Base-by-base conservation (phyloP, 2,113 vertebrate species). In the Craseonycteris thonglongyai region DNA sequence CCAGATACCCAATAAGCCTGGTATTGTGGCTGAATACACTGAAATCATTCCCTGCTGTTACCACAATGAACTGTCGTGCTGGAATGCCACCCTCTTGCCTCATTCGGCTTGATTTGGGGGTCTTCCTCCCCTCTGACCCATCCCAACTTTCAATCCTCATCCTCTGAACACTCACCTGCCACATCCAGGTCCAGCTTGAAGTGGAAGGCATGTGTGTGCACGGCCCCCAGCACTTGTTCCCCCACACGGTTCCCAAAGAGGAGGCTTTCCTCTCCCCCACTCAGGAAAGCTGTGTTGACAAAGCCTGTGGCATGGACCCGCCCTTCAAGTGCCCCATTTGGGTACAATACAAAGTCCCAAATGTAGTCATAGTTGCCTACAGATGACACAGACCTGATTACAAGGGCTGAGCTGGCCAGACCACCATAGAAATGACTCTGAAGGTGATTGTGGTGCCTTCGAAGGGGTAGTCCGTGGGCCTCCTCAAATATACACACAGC, bases 401-500 rank as follows among this genome's bases (percentile, higher is more conserved):
- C 98, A 84, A 99, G 97, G 0, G 98, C 98, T 0, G 98, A 99
- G 98, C 99, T 98, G 13, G 98, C 98, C 98, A 99, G 95, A 0
- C 99, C 99, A 1, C 99, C 99, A 0, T 98, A 99, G 94, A 97
- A 98, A 88, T 98, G 95, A 11, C 98, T 98, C 94, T 98, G 98
- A 40, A 99, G 78, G 96, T 98, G 98, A 1, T 98, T 97, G 96
- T 98, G 99, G 97, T 99, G 99, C n/a, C 99, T 99, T 65, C 99
- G 86, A 63, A 99, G 97, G 0, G 99, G 99, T 19, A 99, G 98
- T 21, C 98, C 99, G 49, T 98, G 96, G 91, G 98, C 99, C 49
- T 99, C 99, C 97, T 99, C 99, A 38, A 99, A 99, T 38, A 99
- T n/a, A 92, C 99, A 99, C 68, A 99, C 98, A 1, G 99, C 98